Conservation (phyloP, 1,140 invertebrate genomes). For the Drosophila pseudoananassae region DNA sequence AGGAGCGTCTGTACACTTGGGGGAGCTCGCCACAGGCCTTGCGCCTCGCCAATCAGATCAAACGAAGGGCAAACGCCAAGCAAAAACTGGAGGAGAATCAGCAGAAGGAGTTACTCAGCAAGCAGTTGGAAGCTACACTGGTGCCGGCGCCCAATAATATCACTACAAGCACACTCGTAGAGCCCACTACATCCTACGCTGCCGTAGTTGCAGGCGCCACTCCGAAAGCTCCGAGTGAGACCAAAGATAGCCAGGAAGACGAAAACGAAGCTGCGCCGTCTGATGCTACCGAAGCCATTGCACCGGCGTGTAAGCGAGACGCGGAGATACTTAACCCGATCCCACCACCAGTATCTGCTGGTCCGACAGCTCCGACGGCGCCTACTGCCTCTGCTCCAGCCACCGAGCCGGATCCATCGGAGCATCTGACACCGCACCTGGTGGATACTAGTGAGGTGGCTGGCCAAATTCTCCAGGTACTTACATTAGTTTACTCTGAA, state of each 20-base stretch:
- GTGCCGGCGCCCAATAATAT: slow-evolving; percentile 30
- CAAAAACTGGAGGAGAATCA: slow-evolving; percentile 84
- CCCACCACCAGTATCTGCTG: slow-evolving; percentile 2
- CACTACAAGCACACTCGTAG: slow-evolving; percentile 41
- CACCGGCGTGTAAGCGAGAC: background rate
- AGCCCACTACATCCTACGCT: slow-evolving; percentile 66
- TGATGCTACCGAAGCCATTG: slow-evolving; percentile 53
- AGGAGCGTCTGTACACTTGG: slow-evolving; percentile 90
- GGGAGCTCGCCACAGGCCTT: slow-evolving; percentile 91
- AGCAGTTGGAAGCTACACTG: slow-evolving; percentile 72
- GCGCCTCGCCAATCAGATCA: slow-evolving; percentile 88
- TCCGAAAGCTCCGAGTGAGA: slow-evolving; percentile 46
- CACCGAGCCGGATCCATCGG: slow-evolving; percentile 71
- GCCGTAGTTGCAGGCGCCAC: slow-evolving; percentile 64
- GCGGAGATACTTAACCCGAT: slow-evolving; percentile 13
- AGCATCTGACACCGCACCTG: slow-evolving; percentile 86
- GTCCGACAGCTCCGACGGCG: slow-evolving; percentile 11
- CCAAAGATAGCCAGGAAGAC: slow-evolving; percentile 42
- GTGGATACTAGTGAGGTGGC: slow-evolving; percentile 87
- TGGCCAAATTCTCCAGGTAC: slow-evolving; percentile 86
- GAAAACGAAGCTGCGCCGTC: slow-evolving; percentile 54
- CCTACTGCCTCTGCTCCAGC: slow-evolving; percentile 16
- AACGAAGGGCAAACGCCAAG: slow-evolving; percentile 86
- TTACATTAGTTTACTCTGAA: too few species aligned
- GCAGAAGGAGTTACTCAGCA: slow-evolving; percentile 71